These are phyloP conservation scores for Lymantria dispar DNA, from an alignment of 2,888 invertebrate species.

Conservation along the genomic window DNA sequence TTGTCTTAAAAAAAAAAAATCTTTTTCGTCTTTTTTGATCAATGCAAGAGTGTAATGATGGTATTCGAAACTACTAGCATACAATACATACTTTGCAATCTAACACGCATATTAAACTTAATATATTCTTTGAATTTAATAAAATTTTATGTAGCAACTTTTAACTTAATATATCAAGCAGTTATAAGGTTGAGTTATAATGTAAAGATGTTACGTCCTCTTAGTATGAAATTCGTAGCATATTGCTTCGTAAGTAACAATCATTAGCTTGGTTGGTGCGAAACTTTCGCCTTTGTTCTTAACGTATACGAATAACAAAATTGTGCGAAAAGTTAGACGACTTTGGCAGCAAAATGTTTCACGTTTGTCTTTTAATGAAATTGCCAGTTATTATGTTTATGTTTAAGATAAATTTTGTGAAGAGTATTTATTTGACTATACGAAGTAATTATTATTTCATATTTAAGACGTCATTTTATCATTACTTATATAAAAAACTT, in stretches of 20 bases:
- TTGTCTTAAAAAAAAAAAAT: no score
- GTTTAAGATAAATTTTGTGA: background rate
- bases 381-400: background rate
- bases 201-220: background rate
- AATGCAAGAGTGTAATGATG: no score
- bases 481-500: background rate
- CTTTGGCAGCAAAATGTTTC: background rate
- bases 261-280: background rate
- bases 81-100: no score
- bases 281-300: background rate
- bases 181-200: no score
- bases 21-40: no score
- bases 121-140: no score
- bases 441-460: background rate
- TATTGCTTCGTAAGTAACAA: background rate
- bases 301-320: background rate
- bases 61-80: no score
- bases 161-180: no score
- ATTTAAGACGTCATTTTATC: background rate
- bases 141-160: no score
- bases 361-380: background rate
- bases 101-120: no score
- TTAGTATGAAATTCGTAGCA: background rate
- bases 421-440: background rate
- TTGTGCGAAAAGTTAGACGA: background rate